These are phyloP conservation scores for Dermochelys coriacea DNA, from an alignment of 2,797 vertebrate genomes.

Conservation along the genomic window DNA sequence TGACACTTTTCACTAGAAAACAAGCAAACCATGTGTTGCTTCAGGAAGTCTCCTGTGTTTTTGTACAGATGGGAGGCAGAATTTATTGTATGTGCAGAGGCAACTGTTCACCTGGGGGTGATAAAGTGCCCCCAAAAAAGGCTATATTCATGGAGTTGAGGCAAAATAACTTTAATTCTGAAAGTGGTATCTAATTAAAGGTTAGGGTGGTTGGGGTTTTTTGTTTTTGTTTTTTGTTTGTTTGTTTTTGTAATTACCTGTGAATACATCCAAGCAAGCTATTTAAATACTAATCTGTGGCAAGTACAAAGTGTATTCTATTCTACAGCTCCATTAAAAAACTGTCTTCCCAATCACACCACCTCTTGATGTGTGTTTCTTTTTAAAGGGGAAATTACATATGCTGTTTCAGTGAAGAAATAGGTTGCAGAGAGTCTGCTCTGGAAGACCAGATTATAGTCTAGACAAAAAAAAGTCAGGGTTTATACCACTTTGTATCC, in stretches of 20 bases:
- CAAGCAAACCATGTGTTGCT: neutral
- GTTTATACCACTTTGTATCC: neutral
- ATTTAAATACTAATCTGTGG: slow-evolving; percentile 2
- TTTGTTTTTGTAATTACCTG: slow-evolving; percentile 11
- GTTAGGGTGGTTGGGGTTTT: neutral
- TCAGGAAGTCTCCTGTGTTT: neutral
- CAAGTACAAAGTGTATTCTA: slow-evolving; percentile 8
- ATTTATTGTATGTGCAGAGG: neutral
- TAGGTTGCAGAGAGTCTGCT: neutral
- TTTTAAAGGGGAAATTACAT: neutral
- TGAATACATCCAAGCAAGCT: slow-evolving; percentile 9
- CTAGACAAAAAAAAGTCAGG: neutral
- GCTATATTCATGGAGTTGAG: neutral
- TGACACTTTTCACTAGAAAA: slow-evolving; percentile 62
- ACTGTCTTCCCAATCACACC: slow-evolving; percentile 18
- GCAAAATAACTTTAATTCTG: slow-evolving; percentile 37
- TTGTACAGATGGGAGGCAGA: slow-evolving; percentile 4
- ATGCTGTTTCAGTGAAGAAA: slow-evolving; percentile 20
- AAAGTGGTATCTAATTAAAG: slow-evolving; percentile 38
- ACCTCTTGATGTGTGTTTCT: neutral
- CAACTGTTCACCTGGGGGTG: neutral
- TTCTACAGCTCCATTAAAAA: slow-evolving; percentile 31
- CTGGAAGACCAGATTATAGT: neutral
- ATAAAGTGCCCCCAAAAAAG: neutral
- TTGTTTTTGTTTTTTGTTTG: no score